Base-by-base conservation (phyloP, 2,797 vertebrate species). In the Epinephelus malabaricus region DNA sequence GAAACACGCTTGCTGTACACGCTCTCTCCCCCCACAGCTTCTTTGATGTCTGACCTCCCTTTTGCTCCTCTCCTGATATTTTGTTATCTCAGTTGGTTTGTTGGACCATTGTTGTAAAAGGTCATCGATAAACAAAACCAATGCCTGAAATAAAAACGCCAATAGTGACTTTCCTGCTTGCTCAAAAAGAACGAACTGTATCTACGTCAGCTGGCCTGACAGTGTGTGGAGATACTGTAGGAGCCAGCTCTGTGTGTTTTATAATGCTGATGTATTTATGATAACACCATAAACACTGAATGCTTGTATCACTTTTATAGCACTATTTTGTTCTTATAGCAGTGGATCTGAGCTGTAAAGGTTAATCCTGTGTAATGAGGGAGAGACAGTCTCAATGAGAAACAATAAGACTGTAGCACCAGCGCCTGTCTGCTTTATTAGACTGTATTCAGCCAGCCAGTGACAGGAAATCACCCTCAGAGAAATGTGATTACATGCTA, bases 401-500 rank as follows among this genome's bases (percentile, higher is more conserved):
- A 69, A 53, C 45, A 53, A 30, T 38, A 17, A 59, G 25, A 69
- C 25, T 27, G 7, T 14, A 43, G 23, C 63, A 67, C 19, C 19
- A 2, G 47, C 21, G 69, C 47, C 49, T 30, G 64, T 60, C 67
- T 67, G 54, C 64, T 87, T 74, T 81, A 81, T 86, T 74, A 69
- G 58, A 23, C 61, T 25, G 10, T 38, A 54, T 76, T 64, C 64
- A 82, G 56, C 6, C 64, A 40, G 61, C n/a, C 60, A 38, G 58
- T 19, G 25, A 72, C 49, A n/a, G 79, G 49, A 21, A 65, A 25
- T 43, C 69, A 58, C 14, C 79, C 56, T 70, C 76, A 18, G 46
- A 79, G 58, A 70, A 74, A 77, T 75, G 71, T 77, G 63, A 84
- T 81, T 62, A 85, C 47, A 51, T 68, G 73, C 81, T 50, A n/a